A percentile compares a stretch with the other conserved stretches of the same genome.
Conservation (phyloP, 1,140 invertebrate species). For the Drepana arcuata region DNA sequence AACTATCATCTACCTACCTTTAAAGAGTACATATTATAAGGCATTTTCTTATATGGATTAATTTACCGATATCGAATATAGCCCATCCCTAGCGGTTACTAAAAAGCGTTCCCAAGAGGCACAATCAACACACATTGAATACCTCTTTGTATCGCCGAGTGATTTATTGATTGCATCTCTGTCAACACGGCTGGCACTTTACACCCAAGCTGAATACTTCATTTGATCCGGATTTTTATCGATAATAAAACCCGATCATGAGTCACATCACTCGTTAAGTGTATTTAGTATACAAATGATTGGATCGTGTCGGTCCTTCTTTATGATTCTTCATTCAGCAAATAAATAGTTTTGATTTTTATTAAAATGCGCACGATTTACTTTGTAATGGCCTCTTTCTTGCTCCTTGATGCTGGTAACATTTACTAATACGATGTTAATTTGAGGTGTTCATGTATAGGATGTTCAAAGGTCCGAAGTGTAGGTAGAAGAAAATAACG, state of each 20-base stretch:
- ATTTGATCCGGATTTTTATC: slow-evolving; percentile 70
- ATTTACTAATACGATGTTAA: no score
- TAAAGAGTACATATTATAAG: no score
- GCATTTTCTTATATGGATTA: no score
- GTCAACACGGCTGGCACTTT: slow-evolving; percentile 61
- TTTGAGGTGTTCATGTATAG: no score
- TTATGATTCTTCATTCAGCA: slow-evolving; percentile 16
- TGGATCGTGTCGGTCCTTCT: slow-evolving; percentile 28
- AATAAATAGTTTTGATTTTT: no score
- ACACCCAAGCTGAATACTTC: slow-evolving; percentile 61
- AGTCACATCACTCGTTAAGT: slow-evolving; percentile 66
- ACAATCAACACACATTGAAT: slow-evolving; percentile 70
- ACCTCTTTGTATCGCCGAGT: slow-evolving; percentile 57
- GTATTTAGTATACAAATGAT: slow-evolving; percentile 65
- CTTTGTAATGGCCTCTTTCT: not conserved
- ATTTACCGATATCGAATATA: slow-evolving; percentile 23
- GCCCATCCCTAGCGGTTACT: slow-evolving; percentile 42
- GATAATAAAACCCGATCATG: slow-evolving; percentile 56
- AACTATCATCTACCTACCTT: no score
- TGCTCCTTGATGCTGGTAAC: not conserved
- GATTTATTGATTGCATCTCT: slow-evolving; percentile 70
- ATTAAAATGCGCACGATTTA: no score
- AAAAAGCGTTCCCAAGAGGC: slow-evolving; percentile 61
- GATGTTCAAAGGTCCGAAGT: no score
- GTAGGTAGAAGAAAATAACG: no score